Percentiles rank a stretch among this genome's conserved stretches.
phyloP scores from a whole-genome alignment of 2,113 vertebrate genomes.

The Actinemys pallida region DNA sequence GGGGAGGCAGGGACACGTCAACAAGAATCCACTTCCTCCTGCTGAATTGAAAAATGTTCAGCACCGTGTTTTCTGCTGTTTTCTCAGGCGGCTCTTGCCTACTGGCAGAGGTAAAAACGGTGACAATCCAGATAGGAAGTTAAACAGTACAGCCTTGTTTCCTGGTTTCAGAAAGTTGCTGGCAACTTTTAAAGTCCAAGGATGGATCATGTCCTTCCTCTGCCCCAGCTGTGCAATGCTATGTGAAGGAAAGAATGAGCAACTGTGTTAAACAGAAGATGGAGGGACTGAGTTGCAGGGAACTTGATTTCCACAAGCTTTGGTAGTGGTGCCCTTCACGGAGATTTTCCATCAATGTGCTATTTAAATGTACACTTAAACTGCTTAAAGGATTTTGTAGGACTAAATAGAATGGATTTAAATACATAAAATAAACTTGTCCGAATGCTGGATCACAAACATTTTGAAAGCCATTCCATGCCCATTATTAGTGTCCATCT shows the following conservation, averaged over 20 bases:
- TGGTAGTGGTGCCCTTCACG: too few relatives aligned
- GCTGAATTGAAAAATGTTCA: conserved; percentile 2
- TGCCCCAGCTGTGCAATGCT: not conserved
- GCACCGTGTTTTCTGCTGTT: not conserved
- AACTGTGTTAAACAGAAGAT: not conserved
- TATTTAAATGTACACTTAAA: not conserved
- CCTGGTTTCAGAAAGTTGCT: not conserved
- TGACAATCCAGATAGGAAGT: not conserved
- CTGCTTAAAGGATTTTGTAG: not conserved
- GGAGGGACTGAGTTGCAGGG: not conserved
- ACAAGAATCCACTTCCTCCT: not conserved
- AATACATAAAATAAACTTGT: not conserved
- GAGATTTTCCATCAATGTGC: not conserved
- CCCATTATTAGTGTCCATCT: not conserved
- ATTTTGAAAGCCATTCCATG: not conserved
- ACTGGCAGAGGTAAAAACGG: not conserved
- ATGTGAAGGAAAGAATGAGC: not conserved
- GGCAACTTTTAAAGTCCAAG: not conserved
- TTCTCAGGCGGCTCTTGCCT: not conserved
- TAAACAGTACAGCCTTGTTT: not conserved
- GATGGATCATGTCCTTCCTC: not conserved
- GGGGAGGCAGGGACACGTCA: not conserved
- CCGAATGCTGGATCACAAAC: not conserved
- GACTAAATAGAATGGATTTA: not conserved
- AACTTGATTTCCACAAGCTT: not conserved